Percentiles rank a stretch among this genome's conserved stretches.
These are phyloP conservation scores for Hipposideros armiger DNA, from an alignment of 2,113 vertebrate genomes.

Conservation along the genomic window DNA sequence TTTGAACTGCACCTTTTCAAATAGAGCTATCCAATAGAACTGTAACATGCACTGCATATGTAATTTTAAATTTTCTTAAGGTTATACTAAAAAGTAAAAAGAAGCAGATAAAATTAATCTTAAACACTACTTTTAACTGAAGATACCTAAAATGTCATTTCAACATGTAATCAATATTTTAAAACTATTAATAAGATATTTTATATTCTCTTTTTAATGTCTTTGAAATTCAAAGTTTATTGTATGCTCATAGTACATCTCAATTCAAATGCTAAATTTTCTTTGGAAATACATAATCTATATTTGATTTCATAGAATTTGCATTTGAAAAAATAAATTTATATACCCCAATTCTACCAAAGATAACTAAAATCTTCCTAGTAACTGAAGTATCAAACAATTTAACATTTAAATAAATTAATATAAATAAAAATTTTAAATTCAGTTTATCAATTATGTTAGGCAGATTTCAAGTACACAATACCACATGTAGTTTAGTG, in stretches of 20 bases:
- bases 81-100: neutral
- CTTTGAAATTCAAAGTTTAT: constrained; percentile 42
- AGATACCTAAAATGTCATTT: constrained; percentile 22
- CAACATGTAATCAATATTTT: constrained; percentile 51
- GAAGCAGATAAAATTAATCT: constrained; percentile 27
- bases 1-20: neutral
- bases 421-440: constrained; percentile 21
- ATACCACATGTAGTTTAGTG: neutral
- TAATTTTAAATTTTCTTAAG: neutral
- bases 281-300: neutral
- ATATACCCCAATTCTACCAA: constrained; percentile 15
- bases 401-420: constrained; percentile 51
- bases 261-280: constrained; percentile 45
- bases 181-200: constrained; percentile 52
- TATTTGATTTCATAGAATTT: constrained; percentile 49
- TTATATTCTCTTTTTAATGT: neutral
- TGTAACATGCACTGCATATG: neutral
- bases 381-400: constrained; percentile 8
- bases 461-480: neutral
- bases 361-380: constrained; percentile 7
- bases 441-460: neutral
- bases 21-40: neutral
- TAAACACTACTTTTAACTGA: constrained; percentile 46
- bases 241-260: constrained; percentile 21
- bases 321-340: constrained; percentile 61